A percentile compares a stretch with the other conserved stretches of the same genome.
Conservation (phyloP, 1,140 invertebrate genomes). For the Marisa cornuarietis region DNA sequence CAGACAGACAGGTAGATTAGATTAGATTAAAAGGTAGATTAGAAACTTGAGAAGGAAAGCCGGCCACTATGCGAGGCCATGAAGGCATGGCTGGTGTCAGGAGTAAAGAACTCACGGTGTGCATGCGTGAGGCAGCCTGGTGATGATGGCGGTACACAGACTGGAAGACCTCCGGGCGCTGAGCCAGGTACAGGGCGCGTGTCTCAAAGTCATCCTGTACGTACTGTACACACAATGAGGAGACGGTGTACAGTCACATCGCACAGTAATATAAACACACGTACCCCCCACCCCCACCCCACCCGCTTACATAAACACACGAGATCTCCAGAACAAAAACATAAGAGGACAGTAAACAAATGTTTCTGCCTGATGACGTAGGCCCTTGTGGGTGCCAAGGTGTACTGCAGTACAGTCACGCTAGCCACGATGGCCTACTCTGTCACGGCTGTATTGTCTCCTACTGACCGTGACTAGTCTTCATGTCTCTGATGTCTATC, state of each 20-base stretch:
- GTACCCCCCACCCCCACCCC: too few species aligned
- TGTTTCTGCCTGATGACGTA: background rate
- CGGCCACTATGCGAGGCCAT: background rate
- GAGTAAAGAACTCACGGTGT: constrained; percentile 39
- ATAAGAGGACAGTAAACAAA: background rate
- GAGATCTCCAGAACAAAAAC: background rate
- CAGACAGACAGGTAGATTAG: too few species aligned
- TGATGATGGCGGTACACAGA: constrained; percentile 55
- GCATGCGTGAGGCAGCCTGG: constrained; percentile 44
- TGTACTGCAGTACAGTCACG: background rate
- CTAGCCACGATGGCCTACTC: too few species aligned
- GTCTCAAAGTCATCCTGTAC: constrained; percentile 55
- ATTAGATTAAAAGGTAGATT: too few species aligned
- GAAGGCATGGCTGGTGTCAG: too few species aligned
- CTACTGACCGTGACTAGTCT: too few species aligned
- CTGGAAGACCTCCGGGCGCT: constrained; percentile 53
- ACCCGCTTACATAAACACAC: too few species aligned
- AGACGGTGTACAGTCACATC: background rate
- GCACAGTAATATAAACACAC: too few species aligned
- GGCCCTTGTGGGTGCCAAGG: background rate
- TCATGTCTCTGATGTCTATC: too few species aligned
- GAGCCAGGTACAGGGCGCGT: constrained; percentile 54
- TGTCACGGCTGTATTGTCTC: background rate
- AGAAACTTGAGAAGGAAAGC: too few species aligned
- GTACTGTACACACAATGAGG: constrained; percentile 39